Base-by-base conservation (phyloP, 2,797 vertebrate species). In the Pyrocephalus nanus region DNA sequence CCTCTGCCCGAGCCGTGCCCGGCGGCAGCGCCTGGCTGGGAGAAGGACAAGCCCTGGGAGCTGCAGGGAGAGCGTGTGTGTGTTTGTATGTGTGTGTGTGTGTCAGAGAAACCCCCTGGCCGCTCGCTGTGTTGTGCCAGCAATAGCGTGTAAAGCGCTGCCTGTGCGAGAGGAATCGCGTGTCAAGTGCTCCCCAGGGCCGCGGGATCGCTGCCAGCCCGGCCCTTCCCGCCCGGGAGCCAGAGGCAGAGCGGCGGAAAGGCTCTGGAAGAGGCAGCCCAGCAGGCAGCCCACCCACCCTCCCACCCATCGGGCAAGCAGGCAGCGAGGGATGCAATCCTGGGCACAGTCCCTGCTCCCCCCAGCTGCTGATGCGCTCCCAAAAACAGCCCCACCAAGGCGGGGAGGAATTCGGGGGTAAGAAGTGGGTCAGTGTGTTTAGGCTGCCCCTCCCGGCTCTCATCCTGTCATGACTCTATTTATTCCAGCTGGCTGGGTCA, bases 101-200 rank as follows among this genome's bases (percentile, higher is more conserved):
- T 90, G 90, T 45, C 61, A 21, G 77, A 74, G 88, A 17, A 84
- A 36, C 43, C 88, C 32, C 32, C 81, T 4, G 79, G 94, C 95
- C 9, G 10, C 96, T 95, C 9, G 51, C 96, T 96, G 87, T 86
- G 95, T 92, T 95, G 96, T 86, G 96, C 80, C 97, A 94, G 67
- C 96, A 93, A 36, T 95, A 65, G 97, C 96, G 91, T 97, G 97
- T 97, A 90, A 96, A 97, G 96, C 45, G 8, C 86, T 76, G 90
- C 5, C 72, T 73, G 47, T 48, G 96, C 5, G 53, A 81, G 84
- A 95, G 93, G 90, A 78, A 95, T 96, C 57, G 96, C 88, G 61
- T 97, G 98, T 87, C 6, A 75, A 88, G 95, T 27, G 91, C 79
- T 97, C 97, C 97, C 96, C 22, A 2, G 97, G 94, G 97, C 61